Evolutionary conservation across 2,113 vertebrate species (phyloP).

Genomic region (Ictalurus furcatus): DNA sequence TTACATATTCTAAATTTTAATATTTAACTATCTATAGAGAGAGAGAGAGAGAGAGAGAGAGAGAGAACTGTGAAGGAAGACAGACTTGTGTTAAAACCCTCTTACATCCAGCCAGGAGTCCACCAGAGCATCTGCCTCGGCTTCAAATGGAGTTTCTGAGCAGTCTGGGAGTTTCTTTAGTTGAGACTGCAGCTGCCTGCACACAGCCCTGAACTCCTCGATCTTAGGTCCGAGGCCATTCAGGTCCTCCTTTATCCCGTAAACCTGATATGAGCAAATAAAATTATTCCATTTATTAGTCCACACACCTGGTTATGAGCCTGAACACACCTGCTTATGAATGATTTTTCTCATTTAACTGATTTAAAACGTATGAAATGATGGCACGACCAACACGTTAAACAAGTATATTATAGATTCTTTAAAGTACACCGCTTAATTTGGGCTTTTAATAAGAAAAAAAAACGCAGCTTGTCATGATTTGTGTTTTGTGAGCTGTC

Average conservation of each 20-base stretch:
- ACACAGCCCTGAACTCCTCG: slow-evolving; percentile 84
- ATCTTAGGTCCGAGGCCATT: slow-evolving; percentile 73
- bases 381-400: background rate
- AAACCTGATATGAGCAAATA: slow-evolving; percentile 70
- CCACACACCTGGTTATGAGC: too few relatives aligned
- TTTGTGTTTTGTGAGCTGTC: too few relatives aligned
- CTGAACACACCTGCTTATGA: background rate
- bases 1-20: slow-evolving; percentile 7
- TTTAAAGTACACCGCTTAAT: too few relatives aligned
- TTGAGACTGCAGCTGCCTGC: slow-evolving; percentile 86
- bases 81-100: background rate
- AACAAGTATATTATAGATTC: background rate
- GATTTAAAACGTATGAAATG: background rate
- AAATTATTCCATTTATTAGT: background rate
- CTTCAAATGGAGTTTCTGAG: slow-evolving; percentile 82
- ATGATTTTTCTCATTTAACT: background rate
- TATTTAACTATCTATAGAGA: background rate
- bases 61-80: background rate
- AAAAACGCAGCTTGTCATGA: too few relatives aligned
- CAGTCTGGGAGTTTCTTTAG: slow-evolving; percentile 89
- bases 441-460: too few relatives aligned
- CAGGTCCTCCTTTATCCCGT: slow-evolving; percentile 82
- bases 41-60: background rate
- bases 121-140: slow-evolving; percentile 85
- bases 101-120: slow-evolving; percentile 96